phyloP scores from a whole-genome alignment of 1,140 invertebrate species.

The Trichoplusia ni region DNA sequence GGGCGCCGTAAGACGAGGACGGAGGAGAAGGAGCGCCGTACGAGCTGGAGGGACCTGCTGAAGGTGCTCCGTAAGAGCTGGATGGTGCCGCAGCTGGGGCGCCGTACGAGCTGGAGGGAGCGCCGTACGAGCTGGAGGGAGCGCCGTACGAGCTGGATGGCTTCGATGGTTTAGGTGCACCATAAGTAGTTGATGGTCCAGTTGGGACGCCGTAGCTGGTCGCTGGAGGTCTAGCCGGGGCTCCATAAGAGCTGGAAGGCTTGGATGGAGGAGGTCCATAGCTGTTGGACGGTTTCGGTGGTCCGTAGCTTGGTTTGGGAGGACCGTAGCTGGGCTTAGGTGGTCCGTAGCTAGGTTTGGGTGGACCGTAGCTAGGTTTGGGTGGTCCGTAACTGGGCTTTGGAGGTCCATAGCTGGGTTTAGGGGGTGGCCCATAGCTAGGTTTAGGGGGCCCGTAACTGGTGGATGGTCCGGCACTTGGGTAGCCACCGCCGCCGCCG shows the following conservation, averaged over 20 bases:
- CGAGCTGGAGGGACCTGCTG: conserved; percentile 56
- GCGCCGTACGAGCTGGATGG: conserved; percentile 55
- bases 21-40: conserved; percentile 60
- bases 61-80: conserved; percentile 65
- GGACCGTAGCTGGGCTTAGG: conserved; percentile 58
- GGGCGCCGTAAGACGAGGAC: conserved; percentile 56
- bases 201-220: conserved; percentile 78
- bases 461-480: conserved; percentile 59
- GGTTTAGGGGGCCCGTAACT: conserved; percentile 57
- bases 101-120: conserved; percentile 53
- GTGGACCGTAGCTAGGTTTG: conserved; percentile 69
- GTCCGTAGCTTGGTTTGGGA: conserved; percentile 49
- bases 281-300: conserved; percentile 45
- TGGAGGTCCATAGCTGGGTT: conserved; percentile 69
- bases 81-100: conserved; percentile 62
- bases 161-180: conserved; percentile 71
- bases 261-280: conserved; percentile 59
- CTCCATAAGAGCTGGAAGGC: conserved; percentile 73
- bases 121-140: conserved; percentile 53
- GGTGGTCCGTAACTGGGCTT: conserved; percentile 68
- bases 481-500: conserved; percentile 38
- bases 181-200: conserved; percentile 63
- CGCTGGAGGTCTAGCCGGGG: conserved; percentile 73
- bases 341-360: conserved; percentile 62
- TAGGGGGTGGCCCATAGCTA: conserved; percentile 71